Evolutionary conservation across 2,888 invertebrate genomes (phyloP).

Genomic region (Drosophila subsilvestris): DNA sequence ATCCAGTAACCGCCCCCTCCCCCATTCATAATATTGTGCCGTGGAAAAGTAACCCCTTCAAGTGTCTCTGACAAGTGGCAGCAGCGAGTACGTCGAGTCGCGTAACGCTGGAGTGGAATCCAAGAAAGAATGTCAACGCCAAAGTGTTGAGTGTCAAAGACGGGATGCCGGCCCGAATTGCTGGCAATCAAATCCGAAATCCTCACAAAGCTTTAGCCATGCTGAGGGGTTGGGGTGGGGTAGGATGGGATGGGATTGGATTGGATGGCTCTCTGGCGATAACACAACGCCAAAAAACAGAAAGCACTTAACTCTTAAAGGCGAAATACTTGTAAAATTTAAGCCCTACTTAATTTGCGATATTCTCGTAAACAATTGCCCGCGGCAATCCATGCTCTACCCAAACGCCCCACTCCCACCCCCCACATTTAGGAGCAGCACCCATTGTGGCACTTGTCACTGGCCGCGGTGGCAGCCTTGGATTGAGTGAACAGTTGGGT

Average conservation of each 20-base stretch:
- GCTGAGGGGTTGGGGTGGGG: background rate
- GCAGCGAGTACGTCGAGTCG: background rate
- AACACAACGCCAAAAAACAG: constrained; percentile 52
- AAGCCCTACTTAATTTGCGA: constrained; percentile 79
- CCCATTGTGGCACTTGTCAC: constrained; percentile 52
- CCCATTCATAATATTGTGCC: background rate
- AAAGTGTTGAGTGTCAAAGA: constrained; percentile 51
- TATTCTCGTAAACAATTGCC: constrained; percentile 79
- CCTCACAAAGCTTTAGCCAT: constrained; percentile 27
- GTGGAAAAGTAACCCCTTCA: constrained; percentile 23
- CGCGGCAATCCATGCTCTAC: constrained; percentile 48
- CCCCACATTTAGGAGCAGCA: background rate
- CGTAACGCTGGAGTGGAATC: background rate
- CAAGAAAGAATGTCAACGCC: constrained; percentile 51
- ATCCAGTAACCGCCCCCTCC: background rate
- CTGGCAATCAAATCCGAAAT: constrained; percentile 53
- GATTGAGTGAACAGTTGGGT: constrained; percentile 1
- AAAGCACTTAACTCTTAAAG: constrained; percentile 78
- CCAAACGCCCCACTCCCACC: background rate
- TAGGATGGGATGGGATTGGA: background rate
- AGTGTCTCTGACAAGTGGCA: background rate
- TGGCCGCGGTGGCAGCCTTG: constrained; percentile 31
- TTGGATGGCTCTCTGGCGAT: constrained; percentile 7
- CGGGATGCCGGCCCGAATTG: constrained; percentile 42
- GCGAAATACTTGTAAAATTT: constrained; percentile 79